Base-by-base conservation (phyloP, 1,140 invertebrate genomes). In the Idris sp. region DNA sequence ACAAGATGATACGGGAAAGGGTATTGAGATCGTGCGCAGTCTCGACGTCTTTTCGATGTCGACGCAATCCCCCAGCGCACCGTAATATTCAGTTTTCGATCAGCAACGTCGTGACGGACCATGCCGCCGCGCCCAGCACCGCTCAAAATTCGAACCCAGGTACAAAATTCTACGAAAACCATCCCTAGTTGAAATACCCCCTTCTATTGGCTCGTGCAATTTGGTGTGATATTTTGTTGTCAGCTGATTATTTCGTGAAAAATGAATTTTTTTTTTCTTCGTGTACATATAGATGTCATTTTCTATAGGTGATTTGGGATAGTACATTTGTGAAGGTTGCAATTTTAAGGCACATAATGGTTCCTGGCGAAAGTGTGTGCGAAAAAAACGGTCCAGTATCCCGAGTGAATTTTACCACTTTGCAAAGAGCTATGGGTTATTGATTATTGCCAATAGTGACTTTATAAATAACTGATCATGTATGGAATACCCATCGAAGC, bases 391-490 rank as follows among this genome's bases (percentile, higher is more conserved):
- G 48, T 72, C 58, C 38, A 19, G 48, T 30, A 38, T 62, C 68
- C 16, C 56, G 56, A 67, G 53, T 54, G 65, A 77, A 77, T 69
- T 79, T 81, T 44, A 58, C 56, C 59, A 65, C 54, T 62, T 35
- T 56, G 48, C 41, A 72, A 62, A 80, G 68, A 80, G 76, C 77
- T 79, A 83, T 81, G 73, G 81, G 78, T 84, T 87, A 87, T 87
- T 83, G 85, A 87, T 87, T 87, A 86, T 86, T 78, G 83, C 79
- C 69, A 86, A 85, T 69, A 65, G 43, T 84, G 78, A 79, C 79
- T 87, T 87, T 87, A 87, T 86, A 86, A 87, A 87, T 87, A 87
- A 86, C 83, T 77, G 82, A 82, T 83, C 77, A 79, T 68, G 64
- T 78, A 81, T 77, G 74, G 77, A 79, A 58, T 74, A 79, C 64